Conservation (phyloP, 1,140 invertebrate species). For the Holcopasites calliopsidis region DNA sequence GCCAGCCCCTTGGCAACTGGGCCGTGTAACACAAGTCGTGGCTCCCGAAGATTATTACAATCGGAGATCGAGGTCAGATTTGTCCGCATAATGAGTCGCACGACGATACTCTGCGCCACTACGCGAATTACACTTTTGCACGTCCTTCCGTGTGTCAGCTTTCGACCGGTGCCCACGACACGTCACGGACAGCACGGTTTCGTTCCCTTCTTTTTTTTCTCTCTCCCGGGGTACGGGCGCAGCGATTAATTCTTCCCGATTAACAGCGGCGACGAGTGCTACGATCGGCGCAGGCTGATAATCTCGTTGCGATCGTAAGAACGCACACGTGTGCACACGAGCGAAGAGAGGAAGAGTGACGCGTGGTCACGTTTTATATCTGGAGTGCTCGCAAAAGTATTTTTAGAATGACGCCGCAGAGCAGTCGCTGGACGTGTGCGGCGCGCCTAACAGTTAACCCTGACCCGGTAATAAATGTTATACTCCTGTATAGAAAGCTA, state of each 20-base stretch:
- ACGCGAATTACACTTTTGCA: slow-evolving; percentile 2
- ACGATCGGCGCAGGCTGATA: too few species aligned
- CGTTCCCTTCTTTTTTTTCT: neutral
- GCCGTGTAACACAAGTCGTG: slow-evolving; percentile 29
- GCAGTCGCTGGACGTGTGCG: slow-evolving; percentile 64
- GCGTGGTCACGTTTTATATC: slow-evolving; percentile 68
- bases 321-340: neutral
- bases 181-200: too few species aligned
- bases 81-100: slow-evolving; percentile 63
- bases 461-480: slow-evolving; percentile 77
- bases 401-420: slow-evolving; percentile 71
- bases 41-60: slow-evolving; percentile 52
- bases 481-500: slow-evolving; percentile 63
- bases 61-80: slow-evolving; percentile 62
- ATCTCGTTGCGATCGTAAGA: neutral
- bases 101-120: slow-evolving; percentile 42
- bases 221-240: neutral
- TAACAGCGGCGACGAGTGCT: too few species aligned
- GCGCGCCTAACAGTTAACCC: slow-evolving; percentile 76
- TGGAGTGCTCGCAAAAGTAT: slow-evolving; percentile 69
- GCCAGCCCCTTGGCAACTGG: slow-evolving; percentile 36
- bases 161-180: too few species aligned
- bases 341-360: slow-evolving; percentile 39
- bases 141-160: slow-evolving; percentile 20
- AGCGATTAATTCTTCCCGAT: too few species aligned